Percentiles rank a stretch among this genome's conserved stretches.
Conservation (phyloP, 1,140 invertebrate species). For the Coenobita brevimanus region DNA sequence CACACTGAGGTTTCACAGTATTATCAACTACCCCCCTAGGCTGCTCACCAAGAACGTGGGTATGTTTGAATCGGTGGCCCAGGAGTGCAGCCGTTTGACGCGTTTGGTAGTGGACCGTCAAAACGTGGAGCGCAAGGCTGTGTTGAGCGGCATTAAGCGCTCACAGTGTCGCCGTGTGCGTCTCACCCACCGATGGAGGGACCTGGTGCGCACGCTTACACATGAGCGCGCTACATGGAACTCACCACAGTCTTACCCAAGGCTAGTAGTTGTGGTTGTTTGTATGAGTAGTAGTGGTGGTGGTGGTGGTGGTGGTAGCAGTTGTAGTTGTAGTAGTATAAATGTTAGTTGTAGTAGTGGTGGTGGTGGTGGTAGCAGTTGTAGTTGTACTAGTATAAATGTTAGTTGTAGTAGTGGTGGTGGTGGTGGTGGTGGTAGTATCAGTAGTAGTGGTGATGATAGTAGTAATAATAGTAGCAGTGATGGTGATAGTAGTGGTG, state of each 20-base stretch:
- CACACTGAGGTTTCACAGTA: too few species aligned
- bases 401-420: too few species aligned
- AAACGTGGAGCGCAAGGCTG: conserved; percentile 49
- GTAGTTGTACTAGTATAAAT: too few species aligned
- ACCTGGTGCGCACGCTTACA: conserved; percentile 25
- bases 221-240: conserved; percentile 58
- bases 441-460: too few species aligned
- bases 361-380: too few species aligned
- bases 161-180: conserved; percentile 53
- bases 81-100: conserved; percentile 55
- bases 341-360: too few species aligned
- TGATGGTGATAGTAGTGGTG: too few species aligned
- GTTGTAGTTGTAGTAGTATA: too few species aligned
- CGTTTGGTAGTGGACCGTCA: conserved; percentile 52
- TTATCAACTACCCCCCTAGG: not conserved
- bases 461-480: too few species aligned
- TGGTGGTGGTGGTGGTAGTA: too few species aligned
- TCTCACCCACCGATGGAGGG: conserved; percentile 55
- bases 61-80: conserved; percentile 39
- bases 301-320: too few species aligned
- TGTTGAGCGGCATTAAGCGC: conserved; percentile 53
- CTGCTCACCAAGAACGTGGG: conserved; percentile 40
- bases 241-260: conserved; percentile 43
- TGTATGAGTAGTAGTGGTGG: too few species aligned
- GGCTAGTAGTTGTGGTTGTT: conserved; percentile 18